Evolutionary conservation across 2,113 vertebrate species (phyloP).

Genomic region (Brachyistius frenatus): DNA sequence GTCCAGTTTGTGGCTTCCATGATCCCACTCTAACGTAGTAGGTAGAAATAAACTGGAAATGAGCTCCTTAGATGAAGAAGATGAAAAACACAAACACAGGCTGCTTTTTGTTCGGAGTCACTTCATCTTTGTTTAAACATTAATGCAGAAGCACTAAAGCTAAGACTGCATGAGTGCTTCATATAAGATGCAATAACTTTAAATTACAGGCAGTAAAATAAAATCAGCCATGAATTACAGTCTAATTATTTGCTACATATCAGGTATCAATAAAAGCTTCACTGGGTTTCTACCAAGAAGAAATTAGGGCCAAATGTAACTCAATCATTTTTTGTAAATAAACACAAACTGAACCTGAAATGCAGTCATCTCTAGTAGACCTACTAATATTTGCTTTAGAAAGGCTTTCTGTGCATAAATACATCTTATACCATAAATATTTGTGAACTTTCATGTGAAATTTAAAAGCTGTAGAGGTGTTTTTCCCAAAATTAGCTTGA

Average conservation of each 20-base stretch:
- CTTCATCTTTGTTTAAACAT: neutral
- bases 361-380: no score
- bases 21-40: conserved; percentile 9
- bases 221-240: neutral
- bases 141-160: neutral
- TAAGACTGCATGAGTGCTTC: neutral
- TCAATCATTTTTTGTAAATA: no score
- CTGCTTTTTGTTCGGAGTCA: neutral
- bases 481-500: no score
- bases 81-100: neutral
- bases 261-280: no score
- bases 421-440: no score
- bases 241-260: neutral
- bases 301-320: no score
- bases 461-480: no score
- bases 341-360: no score
- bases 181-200: neutral
- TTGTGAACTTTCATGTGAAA: no score
- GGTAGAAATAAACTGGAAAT: conserved; percentile 31
- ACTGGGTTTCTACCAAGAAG: no score
- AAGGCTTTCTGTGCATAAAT: no score
- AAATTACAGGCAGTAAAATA: neutral
- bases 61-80: neutral
- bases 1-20: conserved; percentile 4
- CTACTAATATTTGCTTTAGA: no score